A percentile compares a stretch with the other conserved stretches of the same genome.
Evolutionary conservation across 2,113 vertebrate species (phyloP).

Genomic region (Monopterus albus): DNA sequence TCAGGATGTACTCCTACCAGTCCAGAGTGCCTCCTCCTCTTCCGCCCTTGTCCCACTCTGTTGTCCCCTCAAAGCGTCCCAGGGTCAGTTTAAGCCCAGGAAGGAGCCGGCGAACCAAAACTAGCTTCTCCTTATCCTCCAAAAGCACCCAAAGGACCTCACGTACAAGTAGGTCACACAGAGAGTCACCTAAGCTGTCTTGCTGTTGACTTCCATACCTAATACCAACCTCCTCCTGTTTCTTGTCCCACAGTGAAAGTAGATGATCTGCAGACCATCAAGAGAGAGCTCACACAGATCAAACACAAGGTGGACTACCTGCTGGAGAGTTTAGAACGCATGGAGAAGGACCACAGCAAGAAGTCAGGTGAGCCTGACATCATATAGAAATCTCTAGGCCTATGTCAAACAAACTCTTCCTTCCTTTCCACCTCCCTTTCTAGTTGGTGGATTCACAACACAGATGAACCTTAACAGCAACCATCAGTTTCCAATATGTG

Average conservation of each 20-base stretch:
- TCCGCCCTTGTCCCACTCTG: constrained; percentile 85
- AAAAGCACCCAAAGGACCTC: constrained; percentile 87
- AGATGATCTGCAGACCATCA: constrained; percentile 90
- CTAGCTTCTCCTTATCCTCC: constrained; percentile 88
- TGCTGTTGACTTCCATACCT: too few relatives aligned
- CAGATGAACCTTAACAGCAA: too few relatives aligned
- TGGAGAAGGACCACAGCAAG: constrained; percentile 89
- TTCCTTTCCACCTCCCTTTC: too few relatives aligned
- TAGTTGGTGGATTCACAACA: too few relatives aligned
- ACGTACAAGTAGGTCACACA: constrained; percentile 76
- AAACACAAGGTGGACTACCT: constrained; percentile 92
- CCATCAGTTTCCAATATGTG: background rate
- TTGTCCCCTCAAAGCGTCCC: constrained; percentile 88
- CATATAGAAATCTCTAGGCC: too few relatives aligned
- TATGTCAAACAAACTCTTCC: too few relatives aligned
- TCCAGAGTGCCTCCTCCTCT: constrained; percentile 84
- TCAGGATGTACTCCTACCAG: constrained; percentile 88
- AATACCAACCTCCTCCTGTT: too few relatives aligned
- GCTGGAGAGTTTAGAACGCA: constrained; percentile 88
- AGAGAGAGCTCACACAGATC: constrained; percentile 90
- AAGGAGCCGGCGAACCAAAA: constrained; percentile 86
- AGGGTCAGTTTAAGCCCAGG: constrained; percentile 87
- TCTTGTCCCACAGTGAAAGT: constrained; percentile 81
- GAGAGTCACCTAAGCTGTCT: background rate
- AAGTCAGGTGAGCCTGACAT: constrained; percentile 79